phyloP scores from a whole-genome alignment of 2,113 vertebrate genomes.

The Saguinus imperator region DNA sequence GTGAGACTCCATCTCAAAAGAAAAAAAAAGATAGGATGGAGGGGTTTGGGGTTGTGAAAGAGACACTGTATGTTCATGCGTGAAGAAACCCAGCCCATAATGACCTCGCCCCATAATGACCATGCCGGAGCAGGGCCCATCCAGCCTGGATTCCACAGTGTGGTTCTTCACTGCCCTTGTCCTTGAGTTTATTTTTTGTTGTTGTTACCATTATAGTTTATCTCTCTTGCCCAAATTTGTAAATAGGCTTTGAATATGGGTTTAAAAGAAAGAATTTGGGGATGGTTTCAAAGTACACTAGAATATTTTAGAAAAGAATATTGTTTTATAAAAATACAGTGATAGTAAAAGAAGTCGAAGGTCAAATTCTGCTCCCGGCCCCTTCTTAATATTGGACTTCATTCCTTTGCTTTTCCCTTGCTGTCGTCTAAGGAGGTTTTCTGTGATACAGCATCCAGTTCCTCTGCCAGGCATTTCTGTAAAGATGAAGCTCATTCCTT shows the following conservation, averaged over 20 bases:
- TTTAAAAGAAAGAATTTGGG: not conserved
- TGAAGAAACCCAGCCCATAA: accelerated
- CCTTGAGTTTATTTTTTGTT: no score
- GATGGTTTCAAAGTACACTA: not conserved
- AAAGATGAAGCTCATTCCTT: not conserved
- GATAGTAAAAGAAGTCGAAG: not conserved
- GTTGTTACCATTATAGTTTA: not conserved
- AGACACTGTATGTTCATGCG: accelerated
- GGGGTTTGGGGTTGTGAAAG: not conserved
- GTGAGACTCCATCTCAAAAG: not conserved
- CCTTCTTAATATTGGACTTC: not conserved
- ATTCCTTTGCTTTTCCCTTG: accelerated
- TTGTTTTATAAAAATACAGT: not conserved
- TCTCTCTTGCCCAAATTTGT: not conserved
- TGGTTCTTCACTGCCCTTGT: accelerated
- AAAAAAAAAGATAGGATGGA: no score
- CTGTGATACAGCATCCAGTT: not conserved
- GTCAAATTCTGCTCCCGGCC: not conserved
- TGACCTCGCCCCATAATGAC: accelerated
- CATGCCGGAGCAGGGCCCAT: accelerated
- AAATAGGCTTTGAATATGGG: not conserved
- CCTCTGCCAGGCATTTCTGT: not conserved
- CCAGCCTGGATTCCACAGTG: accelerated
- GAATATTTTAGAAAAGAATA: not conserved
- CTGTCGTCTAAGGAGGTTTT: not conserved